These are phyloP conservation scores for Plutella xylostella DNA, from an alignment of 2,888 invertebrate species.

Conservation along the genomic window DNA sequence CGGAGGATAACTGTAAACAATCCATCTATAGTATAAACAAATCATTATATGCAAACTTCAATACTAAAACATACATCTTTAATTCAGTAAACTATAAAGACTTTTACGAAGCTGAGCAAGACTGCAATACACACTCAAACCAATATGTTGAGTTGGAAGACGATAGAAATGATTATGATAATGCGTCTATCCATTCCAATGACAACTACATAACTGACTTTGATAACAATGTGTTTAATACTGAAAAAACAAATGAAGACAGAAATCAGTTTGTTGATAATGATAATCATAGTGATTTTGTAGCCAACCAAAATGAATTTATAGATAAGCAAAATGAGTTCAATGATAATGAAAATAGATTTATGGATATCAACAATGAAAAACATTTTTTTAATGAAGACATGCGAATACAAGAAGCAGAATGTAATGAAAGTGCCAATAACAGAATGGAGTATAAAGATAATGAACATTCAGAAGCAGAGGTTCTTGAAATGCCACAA, in stretches of 20 bases:
- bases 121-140: conserved; percentile 16
- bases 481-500: too few species aligned
- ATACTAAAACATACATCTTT: conserved; percentile 20
- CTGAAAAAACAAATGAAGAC: conserved; percentile 2
- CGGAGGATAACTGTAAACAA: conserved; percentile 35
- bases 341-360: too few species aligned
- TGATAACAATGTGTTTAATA: neutral
- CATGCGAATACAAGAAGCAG: conserved; percentile 10
- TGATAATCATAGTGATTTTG: conserved; percentile 16
- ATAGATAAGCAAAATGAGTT: conserved; percentile 11
- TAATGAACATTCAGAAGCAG: too few species aligned
- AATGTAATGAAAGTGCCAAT: conserved; percentile 4
- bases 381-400: too few species aligned
- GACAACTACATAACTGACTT: neutral
- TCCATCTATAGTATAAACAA: conserved; percentile 16
- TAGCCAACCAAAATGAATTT: conserved; percentile 9
- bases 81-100: conserved; percentile 8
- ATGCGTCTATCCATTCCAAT: neutral
- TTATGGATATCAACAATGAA: too few species aligned
- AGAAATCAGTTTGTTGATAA: neutral
- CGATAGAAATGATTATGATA: conserved; percentile 16
- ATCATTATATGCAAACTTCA: conserved; percentile 13
- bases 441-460: too few species aligned
- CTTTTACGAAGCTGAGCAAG: conserved; percentile 14
- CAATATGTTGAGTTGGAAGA: conserved; percentile 27